Base-by-base conservation (phyloP, 2,888 invertebrate species). In the Luperina testacea region DNA sequence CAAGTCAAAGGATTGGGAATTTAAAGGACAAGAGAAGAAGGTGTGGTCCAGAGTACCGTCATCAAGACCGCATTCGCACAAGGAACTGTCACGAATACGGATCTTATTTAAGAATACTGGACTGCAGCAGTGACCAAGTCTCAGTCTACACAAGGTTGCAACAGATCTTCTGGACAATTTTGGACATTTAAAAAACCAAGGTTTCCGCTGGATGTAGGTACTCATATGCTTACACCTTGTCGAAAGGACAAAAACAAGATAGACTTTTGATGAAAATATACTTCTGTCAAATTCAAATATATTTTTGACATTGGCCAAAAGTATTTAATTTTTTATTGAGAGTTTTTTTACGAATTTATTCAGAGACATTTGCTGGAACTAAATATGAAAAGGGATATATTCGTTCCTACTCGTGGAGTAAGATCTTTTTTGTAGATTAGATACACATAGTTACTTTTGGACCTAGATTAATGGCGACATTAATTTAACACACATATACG, bases 251-350 rank as follows among this genome's bases (percentile, higher is more conserved):
- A 57, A 72, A 67, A 68, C n/a, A 51, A 48, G 8, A 32, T 38
- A 59, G 71, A 74, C 17, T 24, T 32, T 38, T n/a, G 17, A 75
- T 9, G 24, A n/a, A 77, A 75, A 57, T 38, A 81, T 88, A 78
- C 69, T 65, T 42, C 79, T 81, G 84, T 88, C 88, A 86, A 67
- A 86, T 87, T 87, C 64, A 75, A 88, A 87, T 72, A 78, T 77
- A 7, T 64, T 79, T 75, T 80, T 85, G 86, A 85, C 77, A 69
- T 77, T 72, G 78, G 81, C 73, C 57, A 81, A 72, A 78, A 76
- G 7, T 24, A 59, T 72, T 82, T 72, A 63, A 51, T 81, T 71
- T 78, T 80, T 72, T 73, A 73, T 32, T 59, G 27, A 42, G 17
- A 27, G 20, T 15, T 72, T 83, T 74, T n/a, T 32, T 57, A 9